Conservation (phyloP, 2,888 invertebrate genomes). For the Cheilosia urbana region DNA sequence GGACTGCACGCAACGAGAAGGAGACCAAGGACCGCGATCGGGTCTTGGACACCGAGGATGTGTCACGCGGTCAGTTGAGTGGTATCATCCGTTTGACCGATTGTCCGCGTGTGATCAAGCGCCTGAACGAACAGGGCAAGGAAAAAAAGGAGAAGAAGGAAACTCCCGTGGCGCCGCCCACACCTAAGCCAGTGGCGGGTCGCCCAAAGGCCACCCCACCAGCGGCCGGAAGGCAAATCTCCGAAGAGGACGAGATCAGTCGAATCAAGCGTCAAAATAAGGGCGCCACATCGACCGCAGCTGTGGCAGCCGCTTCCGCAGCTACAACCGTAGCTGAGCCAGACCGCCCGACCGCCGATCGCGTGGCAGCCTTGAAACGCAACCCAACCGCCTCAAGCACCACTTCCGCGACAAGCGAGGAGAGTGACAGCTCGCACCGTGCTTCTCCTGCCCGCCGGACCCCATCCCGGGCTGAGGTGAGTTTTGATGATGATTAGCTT, state of each 20-base stretch:
- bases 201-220: conserved; percentile 84
- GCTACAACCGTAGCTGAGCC: conserved; percentile 84
- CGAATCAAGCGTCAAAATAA: conserved; percentile 95
- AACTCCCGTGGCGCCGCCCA: conserved; percentile 86
- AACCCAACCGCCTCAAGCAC: conserved; percentile 78
- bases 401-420: conserved; percentile 83
- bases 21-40: conserved; percentile 87
- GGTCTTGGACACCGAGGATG: conserved; percentile 95
- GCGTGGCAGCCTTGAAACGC: conserved; percentile 84
- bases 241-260: conserved; percentile 95
- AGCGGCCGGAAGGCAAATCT: conserved; percentile 90
- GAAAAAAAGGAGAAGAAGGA: conserved; percentile 91
- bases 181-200: conserved; percentile 85
- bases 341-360: conserved; percentile 85
- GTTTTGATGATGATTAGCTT: conserved; percentile 83
- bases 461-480: conserved; percentile 91
- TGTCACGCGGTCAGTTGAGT: conserved; percentile 92
- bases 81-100: conserved; percentile 94
- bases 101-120: conserved; percentile 94
- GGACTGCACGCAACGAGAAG: conserved; percentile 87
- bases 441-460: conserved; percentile 88
- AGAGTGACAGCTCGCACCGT: conserved; percentile 85
- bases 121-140: conserved; percentile 92
- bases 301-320: conserved; percentile 80
- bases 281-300: conserved; percentile 86